These are phyloP conservation scores for Heliconius sara DNA, from an alignment of 2,888 invertebrate genomes.

Conservation along the genomic window DNA sequence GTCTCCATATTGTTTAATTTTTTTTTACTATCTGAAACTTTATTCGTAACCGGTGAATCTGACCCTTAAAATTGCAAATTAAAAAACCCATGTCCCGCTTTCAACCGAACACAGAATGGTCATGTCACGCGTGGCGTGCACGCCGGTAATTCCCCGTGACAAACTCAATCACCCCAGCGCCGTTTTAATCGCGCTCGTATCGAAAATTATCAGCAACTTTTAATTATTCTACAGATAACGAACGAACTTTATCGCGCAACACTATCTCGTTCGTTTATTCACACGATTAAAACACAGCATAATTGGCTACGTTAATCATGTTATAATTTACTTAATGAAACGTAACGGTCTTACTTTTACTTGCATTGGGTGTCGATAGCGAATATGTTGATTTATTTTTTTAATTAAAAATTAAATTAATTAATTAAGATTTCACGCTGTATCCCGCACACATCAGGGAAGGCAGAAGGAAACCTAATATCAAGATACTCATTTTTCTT, in stretches of 20 bases:
- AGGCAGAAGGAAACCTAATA: too few species aligned
- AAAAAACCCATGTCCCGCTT: too few species aligned
- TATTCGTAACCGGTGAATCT: too few species aligned
- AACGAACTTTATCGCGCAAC: constrained; percentile 35
- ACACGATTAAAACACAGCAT: constrained; percentile 32
- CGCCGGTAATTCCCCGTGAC: constrained; percentile 41
- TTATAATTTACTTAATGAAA: constrained; percentile 33
- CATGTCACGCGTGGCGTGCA: constrained; percentile 22
- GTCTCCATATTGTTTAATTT: too few species aligned
- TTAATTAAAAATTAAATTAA: too few species aligned
- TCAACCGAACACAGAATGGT: too few species aligned
- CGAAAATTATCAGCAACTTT: constrained; percentile 47
- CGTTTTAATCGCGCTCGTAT: constrained; percentile 36
- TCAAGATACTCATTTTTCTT: too few species aligned
- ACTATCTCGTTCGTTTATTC: constrained; percentile 36
- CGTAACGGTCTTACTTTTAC: neutral
- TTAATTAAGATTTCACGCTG: too few species aligned
- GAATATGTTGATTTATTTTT: neutral
- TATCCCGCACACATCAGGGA: too few species aligned
- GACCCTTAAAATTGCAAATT: too few species aligned
- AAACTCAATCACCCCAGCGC: constrained; percentile 38
- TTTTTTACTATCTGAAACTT: too few species aligned
- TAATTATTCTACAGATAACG: constrained; percentile 44
- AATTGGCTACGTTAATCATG: constrained; percentile 32
- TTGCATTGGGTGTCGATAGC: neutral